Base-by-base conservation (phyloP, 2,797 vertebrate species). In the Streptopelia turtur region DNA sequence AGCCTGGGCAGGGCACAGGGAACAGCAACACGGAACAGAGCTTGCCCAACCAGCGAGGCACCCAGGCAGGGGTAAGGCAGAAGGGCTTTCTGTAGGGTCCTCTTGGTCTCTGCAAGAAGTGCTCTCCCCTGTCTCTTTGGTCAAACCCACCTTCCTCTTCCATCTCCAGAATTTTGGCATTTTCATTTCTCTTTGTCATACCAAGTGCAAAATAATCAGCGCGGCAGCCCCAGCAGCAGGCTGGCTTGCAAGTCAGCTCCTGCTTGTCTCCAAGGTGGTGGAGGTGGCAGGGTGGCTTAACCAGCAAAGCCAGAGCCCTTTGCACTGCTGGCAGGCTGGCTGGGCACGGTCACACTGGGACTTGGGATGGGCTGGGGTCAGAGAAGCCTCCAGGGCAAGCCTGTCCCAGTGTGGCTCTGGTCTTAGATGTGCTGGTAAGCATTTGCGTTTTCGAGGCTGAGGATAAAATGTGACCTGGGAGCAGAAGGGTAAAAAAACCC, bases 321-420 rank as follows among this genome's bases (percentile, higher is more conserved):
- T 11, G 35, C 49, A 37, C 25, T 3, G 0, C 31, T 28, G 27
- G 45, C 0, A 2, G 45, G 57, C 35, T 0, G 3, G 5, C 37
- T 35, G 76, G 43, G 35, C 47, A 69, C 1, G 6, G 47, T 11
- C 65, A 55, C 4, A 4, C 43, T 4, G 28, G 28, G 24, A 35
- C 31, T 2, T 60, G 28, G n/a, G 45, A 31, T 35, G 45, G 25
- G 23, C 15, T 78, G 39, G 3, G 39, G 5, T 20, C 6, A 2
- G 24, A 49, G 13, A 33, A n/a, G 4, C 1, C 20, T 21, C 5
- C 35, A 24, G 33, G 27, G n/a, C 43, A 91, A 74, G 33, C 22
- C 21, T 2, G 1, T 45, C 45, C 61, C 57, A 16, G 13, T 1
- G 0, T 10, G 12, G 2, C 2, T 68, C 72, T 59, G 68, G 4